Evolutionary conservation across 2,888 invertebrate species (phyloP).

Genomic region (Plagodis dolabraria): DNA sequence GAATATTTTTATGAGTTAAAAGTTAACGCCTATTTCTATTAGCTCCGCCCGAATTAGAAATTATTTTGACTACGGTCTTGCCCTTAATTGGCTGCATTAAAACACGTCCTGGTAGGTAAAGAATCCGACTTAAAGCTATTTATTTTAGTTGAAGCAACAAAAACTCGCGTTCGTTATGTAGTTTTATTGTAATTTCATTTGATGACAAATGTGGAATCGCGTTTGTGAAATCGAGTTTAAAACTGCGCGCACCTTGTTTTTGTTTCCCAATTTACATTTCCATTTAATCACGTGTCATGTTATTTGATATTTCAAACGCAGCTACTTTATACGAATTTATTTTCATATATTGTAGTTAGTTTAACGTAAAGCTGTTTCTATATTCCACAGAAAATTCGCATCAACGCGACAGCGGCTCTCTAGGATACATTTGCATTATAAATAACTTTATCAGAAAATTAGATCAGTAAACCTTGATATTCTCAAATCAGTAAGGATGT

Average conservation of each 20-base stretch:
- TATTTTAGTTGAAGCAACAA: constrained; percentile 30
- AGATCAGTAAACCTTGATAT: constrained; percentile 9
- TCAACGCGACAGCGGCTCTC: neutral
- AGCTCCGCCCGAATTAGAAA: no score
- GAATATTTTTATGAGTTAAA: no score
- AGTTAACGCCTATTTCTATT: no score
- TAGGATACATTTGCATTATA: constrained; percentile 14
- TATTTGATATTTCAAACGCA: constrained; percentile 13
- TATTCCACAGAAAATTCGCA: no score
- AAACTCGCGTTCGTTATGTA: constrained; percentile 28
- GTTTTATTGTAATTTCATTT: constrained; percentile 34
- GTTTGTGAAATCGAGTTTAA: constrained; percentile 31
- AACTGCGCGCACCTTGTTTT: constrained; percentile 23
- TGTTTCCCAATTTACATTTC: constrained; percentile 21
- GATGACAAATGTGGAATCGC: constrained; percentile 21
- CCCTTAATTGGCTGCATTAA: no score
- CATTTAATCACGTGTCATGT: constrained; percentile 16
- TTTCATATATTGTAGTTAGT: neutral
- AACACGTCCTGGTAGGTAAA: constrained; percentile 16
- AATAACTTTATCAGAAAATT: constrained; percentile 24
- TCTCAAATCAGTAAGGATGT: constrained; percentile 18
- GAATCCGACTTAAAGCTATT: constrained; percentile 12
- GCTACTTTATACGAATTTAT: constrained; percentile 7
- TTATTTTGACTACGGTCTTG: no score
- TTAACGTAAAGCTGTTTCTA: neutral